These are phyloP conservation scores for Aspidoscelis tigris DNA, from an alignment of 2,113 vertebrate species.

Conservation along the genomic window DNA sequence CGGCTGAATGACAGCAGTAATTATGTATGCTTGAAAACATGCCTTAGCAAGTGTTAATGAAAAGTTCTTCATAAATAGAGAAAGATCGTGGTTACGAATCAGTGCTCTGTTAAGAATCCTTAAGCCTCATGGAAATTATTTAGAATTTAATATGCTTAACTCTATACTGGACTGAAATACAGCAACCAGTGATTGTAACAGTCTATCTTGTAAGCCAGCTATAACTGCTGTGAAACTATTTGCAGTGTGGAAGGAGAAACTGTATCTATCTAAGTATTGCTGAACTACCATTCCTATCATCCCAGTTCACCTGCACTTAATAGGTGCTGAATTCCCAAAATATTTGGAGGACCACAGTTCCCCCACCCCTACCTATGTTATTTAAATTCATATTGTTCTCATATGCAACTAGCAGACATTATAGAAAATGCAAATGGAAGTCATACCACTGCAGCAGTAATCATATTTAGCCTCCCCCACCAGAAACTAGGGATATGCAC, in stretches of 20 bases:
- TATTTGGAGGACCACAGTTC: too few relatives aligned
- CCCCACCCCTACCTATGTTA: conserved; percentile 32
- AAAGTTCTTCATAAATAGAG: conserved; percentile 66
- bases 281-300: too few relatives aligned
- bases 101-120: conserved; percentile 38
- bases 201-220: conserved; percentile 28
- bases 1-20: conserved; percentile 64
- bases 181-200: not conserved
- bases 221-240: conserved; percentile 48
- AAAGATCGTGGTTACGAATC: conserved; percentile 49
- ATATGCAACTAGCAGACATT: conserved; percentile 45
- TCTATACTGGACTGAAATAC: not conserved
- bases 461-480: conserved; percentile 3
- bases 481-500: too few relatives aligned
- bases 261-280: too few relatives aligned
- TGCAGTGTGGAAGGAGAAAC: too few relatives aligned
- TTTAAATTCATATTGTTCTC: conserved; percentile 56
- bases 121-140: conserved; percentile 13
- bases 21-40: conserved; percentile 74
- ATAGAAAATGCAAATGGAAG: conserved; percentile 34
- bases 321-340: too few relatives aligned
- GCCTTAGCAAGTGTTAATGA: conserved; percentile 75
- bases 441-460: conserved; percentile 19
- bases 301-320: too few relatives aligned
- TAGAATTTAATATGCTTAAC: not conserved